Conservation (phyloP, 2,113 vertebrate genomes). For the Corydoras maculifer region DNA sequence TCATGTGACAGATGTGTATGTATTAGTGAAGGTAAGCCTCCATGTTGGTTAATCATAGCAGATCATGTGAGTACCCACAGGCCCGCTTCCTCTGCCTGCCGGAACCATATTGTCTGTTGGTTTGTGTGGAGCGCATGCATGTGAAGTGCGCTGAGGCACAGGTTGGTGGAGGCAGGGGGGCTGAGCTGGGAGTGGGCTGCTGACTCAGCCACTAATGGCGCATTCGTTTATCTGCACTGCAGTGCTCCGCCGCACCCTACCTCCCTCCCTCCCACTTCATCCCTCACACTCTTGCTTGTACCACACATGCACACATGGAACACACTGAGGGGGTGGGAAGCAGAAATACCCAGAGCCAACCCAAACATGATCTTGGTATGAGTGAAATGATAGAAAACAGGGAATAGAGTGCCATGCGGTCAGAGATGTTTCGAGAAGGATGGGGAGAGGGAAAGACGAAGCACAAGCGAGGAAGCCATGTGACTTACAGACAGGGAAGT, state of each 20-base stretch:
- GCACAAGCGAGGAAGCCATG: background rate
- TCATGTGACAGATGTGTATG: background rate
- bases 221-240: slow-evolving; percentile 77
- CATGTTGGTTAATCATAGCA: slow-evolving; percentile 19
- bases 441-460: background rate
- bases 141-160: slow-evolving; percentile 30
- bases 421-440: slow-evolving; percentile 5
- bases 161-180: slow-evolving; percentile 46
- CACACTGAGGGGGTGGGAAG: slow-evolving; percentile 12
- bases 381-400: background rate
- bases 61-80: background rate
- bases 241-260: slow-evolving; percentile 63
- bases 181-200: slow-evolving; percentile 64
- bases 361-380: background rate
- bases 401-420: slow-evolving; percentile 6
- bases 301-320: slow-evolving; percentile 46
- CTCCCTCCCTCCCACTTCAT: slow-evolving; percentile 26
- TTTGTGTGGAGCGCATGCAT: background rate
- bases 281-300: slow-evolving; percentile 31
- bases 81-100: background rate
- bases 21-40: slow-evolving; percentile 1
- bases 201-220: slow-evolving; percentile 71
- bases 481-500: slow-evolving; percentile 37
- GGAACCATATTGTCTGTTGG: slow-evolving; percentile 20
- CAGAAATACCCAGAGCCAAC: slow-evolving; percentile 35